Conservation (phyloP, 2,797 vertebrate genomes). For the Cercopithecus diana region DNA sequence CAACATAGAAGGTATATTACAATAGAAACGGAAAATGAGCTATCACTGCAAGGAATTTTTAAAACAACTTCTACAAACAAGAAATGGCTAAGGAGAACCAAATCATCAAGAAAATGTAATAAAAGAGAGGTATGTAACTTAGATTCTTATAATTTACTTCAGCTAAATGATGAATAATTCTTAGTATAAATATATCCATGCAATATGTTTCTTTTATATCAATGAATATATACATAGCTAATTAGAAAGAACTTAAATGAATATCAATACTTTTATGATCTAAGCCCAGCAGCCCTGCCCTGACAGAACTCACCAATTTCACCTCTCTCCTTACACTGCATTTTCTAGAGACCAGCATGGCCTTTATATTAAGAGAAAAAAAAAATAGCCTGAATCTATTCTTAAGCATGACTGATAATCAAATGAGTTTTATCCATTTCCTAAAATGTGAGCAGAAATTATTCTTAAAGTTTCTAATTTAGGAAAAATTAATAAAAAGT, state of each 20-base stretch:
- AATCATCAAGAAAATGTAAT: background rate
- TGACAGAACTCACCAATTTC: background rate
- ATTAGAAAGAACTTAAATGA: background rate
- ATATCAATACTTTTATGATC: background rate
- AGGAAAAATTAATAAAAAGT: background rate
- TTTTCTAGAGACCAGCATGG: background rate
- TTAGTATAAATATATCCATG: background rate
- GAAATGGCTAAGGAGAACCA: background rate
- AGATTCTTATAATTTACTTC: background rate
- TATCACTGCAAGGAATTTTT: background rate
- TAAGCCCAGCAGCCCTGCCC: background rate
- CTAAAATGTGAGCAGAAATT: background rate
- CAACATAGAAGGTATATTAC: rapidly evolving
- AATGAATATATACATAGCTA: background rate
- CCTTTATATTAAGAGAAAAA: background rate
- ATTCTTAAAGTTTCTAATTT: background rate
- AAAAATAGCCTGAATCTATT: background rate
- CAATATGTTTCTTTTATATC: background rate
- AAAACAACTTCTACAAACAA: background rate
- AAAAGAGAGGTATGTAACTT: background rate
- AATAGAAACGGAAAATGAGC: background rate
- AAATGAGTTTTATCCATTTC: background rate
- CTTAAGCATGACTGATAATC: background rate
- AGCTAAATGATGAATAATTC: background rate
- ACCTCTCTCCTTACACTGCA: background rate